Base-by-base conservation (phyloP, 2,113 vertebrate genomes). In the Varanus salvator region DNA sequence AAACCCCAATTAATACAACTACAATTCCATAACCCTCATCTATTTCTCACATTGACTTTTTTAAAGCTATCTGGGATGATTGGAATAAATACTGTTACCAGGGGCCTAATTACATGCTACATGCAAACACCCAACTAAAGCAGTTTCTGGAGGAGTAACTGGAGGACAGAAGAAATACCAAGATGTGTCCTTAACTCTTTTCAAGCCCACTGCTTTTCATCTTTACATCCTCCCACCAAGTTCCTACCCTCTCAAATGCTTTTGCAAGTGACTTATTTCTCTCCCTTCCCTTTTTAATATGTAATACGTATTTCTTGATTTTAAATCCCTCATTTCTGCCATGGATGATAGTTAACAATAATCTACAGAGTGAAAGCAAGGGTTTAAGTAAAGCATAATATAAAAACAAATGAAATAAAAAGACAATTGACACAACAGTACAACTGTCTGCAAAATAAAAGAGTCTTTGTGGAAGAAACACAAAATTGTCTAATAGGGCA, bases 1-100 rank as follows among this genome's bases (percentile, higher is more conserved):
- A 86, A 74, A 86, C 31, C 44, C 69, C 44, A 52, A 74, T 86
- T 72, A 27, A 31, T 74, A 86, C 8, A 86, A 86, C 50, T 72
- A 52, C 44, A 52, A 29, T 19, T 84, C 64, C 64, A 19, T 68
- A 69, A 23, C 64, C 7, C 52, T 74, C 72, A 75, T 34, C 19
- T 74, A 38, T 44, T 57, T 23, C 19, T 50, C 9, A 57, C 11
- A 5, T 34, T 86, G 84, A 86, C 60, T 14, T 80, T 48, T 84
- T 57, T 4, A 23, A 21, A 44, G 38, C 66, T 84, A 44, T 84
- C 69, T 8, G 50, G 84, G 52, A 50, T 57, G 50, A 72, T 74
- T 57, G 50, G 31, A 75, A 74, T 57, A 86, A 86, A 86, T 75
- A 86, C 19, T n/a, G 66, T 34, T 72, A 54, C 52, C 29, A 44